phyloP scores from a whole-genome alignment of 2,888 invertebrate genomes.

The Aspidapion aeneum region DNA sequence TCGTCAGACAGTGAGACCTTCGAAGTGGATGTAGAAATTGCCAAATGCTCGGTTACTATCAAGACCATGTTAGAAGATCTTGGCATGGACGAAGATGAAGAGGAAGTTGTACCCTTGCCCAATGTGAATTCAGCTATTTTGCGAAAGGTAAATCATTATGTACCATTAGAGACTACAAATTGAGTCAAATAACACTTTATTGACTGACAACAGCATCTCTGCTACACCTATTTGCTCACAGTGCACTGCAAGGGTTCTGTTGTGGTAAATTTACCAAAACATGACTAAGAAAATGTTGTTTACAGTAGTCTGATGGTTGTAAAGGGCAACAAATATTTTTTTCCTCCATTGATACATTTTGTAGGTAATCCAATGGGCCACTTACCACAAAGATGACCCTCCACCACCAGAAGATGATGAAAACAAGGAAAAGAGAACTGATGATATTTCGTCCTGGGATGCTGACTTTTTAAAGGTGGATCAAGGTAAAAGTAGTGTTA shows the following conservation, averaged over 20 bases:
- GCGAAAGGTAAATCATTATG: slow-evolving; percentile 76
- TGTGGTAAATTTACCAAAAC: too few relatives aligned
- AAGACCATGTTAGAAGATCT: slow-evolving; percentile 97
- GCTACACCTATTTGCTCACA: too few relatives aligned
- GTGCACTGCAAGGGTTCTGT: too few relatives aligned
- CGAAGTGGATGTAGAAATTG: slow-evolving; percentile 94
- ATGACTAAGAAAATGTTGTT: too few relatives aligned
- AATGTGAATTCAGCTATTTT: slow-evolving; percentile 97
- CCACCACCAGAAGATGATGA: slow-evolving; percentile 96
- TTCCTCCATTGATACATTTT: too few relatives aligned
- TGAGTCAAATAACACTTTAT: too few relatives aligned
- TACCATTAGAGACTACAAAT: too few relatives aligned
- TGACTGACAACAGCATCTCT: too few relatives aligned
- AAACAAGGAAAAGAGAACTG: slow-evolving; percentile 96
- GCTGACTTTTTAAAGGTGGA: slow-evolving; percentile 98
- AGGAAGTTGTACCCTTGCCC: slow-evolving; percentile 92
- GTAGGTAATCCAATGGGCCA: slow-evolving; percentile 77
- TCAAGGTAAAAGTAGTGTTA: too few relatives aligned
- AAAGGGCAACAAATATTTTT: too few relatives aligned
- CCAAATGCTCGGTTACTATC: slow-evolving; percentile 96
- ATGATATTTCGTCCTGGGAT: slow-evolving; percentile 99
- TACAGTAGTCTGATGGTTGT: too few relatives aligned
- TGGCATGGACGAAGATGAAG: slow-evolving; percentile 89
- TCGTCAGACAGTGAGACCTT: slow-evolving; percentile 95
- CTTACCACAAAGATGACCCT: slow-evolving; percentile 93